Evolutionary conservation across 2,888 invertebrate genomes (phyloP), one percentile per base, ranked within the genome.

Genomic region (Mesodorylaimus sp.): DNA sequence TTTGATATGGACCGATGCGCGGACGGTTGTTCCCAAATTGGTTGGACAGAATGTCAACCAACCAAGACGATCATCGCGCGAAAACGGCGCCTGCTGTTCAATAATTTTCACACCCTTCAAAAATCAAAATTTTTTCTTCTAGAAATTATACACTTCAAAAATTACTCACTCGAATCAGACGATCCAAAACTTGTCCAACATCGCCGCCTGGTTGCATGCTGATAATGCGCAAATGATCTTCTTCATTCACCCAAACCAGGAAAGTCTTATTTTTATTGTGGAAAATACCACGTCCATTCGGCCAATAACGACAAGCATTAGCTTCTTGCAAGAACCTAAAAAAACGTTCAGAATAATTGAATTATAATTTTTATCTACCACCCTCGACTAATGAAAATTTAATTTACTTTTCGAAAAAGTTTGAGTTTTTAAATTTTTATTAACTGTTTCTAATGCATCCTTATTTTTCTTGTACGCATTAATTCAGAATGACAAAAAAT

Each of bases 1-100:
- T 60, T 77, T 78, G n/a, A 86, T 71, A 79, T 93, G 95, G 66
- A 97, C 93, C 50, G 89, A 89, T 52, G 91, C 91, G 61, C 93
- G 84, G 61, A 95, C 84, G 54, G 85, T 81, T 46, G 84, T 82
- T 25, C 91, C 91, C 48, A 89, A 70, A 55, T 78, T 80, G 19
- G 81, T 78, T 0, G 89, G 89, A 56, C 89, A 77, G 16, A 85
- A 78, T 1, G 83, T 80, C 32, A 91, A 69, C 66, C 79, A 83
- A 0, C 91, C 91, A 3, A 88, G 73, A 50, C 79, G 77, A 2
- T 75, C 73, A 64, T 86, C 80, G 63, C 79, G 77, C 52, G 77
- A 76, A 66, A 85, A 88, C 48, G 76, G 73, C 46, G 84, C 67
- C 68, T 86, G 79, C 75, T 86, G 84, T 73, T 89, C 88, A 66